Evolutionary conservation across 2,113 vertebrate genomes (phyloP), one percentile per base, ranked within the genome.

Genomic region (Hyaena hyaena): DNA sequence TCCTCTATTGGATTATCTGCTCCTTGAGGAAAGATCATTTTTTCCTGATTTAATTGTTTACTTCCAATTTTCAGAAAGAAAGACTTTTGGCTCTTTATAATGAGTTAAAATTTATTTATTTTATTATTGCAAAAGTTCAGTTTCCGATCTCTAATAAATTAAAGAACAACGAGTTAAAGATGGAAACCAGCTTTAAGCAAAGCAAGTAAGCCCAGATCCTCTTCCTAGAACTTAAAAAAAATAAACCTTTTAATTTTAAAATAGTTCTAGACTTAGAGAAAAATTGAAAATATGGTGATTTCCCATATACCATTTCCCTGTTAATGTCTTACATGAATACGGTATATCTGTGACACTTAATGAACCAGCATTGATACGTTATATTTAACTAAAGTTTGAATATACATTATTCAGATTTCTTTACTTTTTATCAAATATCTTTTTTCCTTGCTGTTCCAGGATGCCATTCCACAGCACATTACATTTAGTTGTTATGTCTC

Each of bases 91-190:
- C 11, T 92, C 48, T 69, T 82, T 92, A 50, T 74, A 33, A 39
- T 31, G 68, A 84, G 53, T 80, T 74, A 65, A 92, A 81, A 21
- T 77, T 61, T 84, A 97, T 61, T 65, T 23, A 88, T 53, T 80
- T 92, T 80, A 88, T 92, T 88, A 53, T 74, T 80, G 50, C 17
- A 90, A 89, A 80, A 89, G 35, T 77, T 87, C 65, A 82, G 94
- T 31, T 69, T 63, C 53, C 11, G 84, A 88, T 33, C 23, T 35
- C 43, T 66, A 43, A 83, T 66, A 43, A 83, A 61, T 95, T 84
- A 26, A 69, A 79, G 35, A 74, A 43, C 39, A 90, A n/a, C 19
- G 4, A 82, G 31, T 83, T 79, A 91, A 92, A 92, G 79, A 88
- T 12, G 88, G 31, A 91, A 95, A 39, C 10, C 28, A 55, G 19